Evolutionary conservation across 1,140 invertebrate species (phyloP), one percentile per base, ranked within the genome.

Genomic region (Spodoptera frugiperda): DNA sequence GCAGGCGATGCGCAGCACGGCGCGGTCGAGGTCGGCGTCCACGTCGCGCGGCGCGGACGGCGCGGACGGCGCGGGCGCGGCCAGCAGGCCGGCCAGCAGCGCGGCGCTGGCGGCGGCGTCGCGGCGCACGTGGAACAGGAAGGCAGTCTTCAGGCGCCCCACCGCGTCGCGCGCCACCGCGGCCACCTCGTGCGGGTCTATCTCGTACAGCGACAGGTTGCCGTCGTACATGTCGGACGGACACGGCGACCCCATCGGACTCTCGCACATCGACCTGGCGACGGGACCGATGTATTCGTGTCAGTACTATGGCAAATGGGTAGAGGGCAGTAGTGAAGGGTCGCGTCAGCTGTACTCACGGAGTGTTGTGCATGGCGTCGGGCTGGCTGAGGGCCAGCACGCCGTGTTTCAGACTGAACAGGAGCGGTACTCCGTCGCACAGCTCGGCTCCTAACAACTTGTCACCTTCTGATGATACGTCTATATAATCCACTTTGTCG

Each of bases 61-160:
- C 54, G 70, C 11, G n/a, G n/a, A n/a, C n/a, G n/a, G n/a, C 55
- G 25, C 68, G 73, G 63, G 96, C 17, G 44, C 48, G 96, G 96
- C 89, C 33, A 98, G 97, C 33, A 97, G 89, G 82, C 97, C 96
- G 4, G 95, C 91, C 0, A 98, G 87, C 77, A 97, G 95, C 54
- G 67, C 51, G 95, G 95, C 95, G 71, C 96, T 96, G 79, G 97
- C 95, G n/a, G 86, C 81, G 8, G 83, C 86, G 68, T 94, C 94
- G 25, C 94, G 90, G 2, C 95, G 93, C 77, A 96, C 93, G 83
- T 96, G 95, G 89, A 96, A 96, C 15, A 97, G 94, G 94, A 98
- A 98, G 0, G 97, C 97, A 6, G 97, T 96, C 87, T 97, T 97
- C 30, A 98, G 91, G 86, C 97, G 96, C 39, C 91, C 89, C 79